Evolutionary conservation across 2,888 invertebrate genomes (phyloP), one percentile per base, ranked within the genome.

Genomic region (Tetragonula carbonaria): DNA sequence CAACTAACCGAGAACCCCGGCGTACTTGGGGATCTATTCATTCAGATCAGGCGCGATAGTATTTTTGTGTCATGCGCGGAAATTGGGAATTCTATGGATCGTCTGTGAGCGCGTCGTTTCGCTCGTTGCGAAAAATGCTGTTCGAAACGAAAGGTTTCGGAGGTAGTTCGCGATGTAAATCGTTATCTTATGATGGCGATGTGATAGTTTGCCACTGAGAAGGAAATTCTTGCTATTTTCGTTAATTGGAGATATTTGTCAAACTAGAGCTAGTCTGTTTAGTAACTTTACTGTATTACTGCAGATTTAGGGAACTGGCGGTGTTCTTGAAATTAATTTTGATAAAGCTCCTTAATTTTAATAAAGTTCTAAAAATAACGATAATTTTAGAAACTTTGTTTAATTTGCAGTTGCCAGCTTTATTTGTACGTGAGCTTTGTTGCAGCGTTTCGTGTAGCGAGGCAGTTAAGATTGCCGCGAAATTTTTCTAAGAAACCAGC

Each of bases 11-110:
- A 28, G 28, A 82, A 82, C 71, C 45, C 78, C 78, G 66, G 62
- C 59, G 72, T 81, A 68, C 73, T 80, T 84, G 78, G 74, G 74
- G 77, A 62, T 62, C 82, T 80, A 77, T 83, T 86, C 88, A 88
- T 86, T 89, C 86, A 88, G 75, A 82, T 66, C 70, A 59, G 77
- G 45, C 53, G 79, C 62, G 62, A 57, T 73, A 78, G 84, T 85
- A 74, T 74, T 76, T 84, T 84, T 57, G 84, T 80, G 70, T 65
- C 75, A 33, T 11, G 28, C 71, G 70, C 65, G 38, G 38, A 21
- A 38, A 66, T 38, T 38, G 18, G 23, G 5, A 13, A 50, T 38
- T 73, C 59, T 13, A 18, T 18, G 59, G 18, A 28, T 59, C 62
- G n/a, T 51, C 38, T 45, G 67, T 55, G 38, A 45, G n/a, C 78